These are phyloP conservation scores for Nestor notabilis DNA, from an alignment of 2,113 vertebrate genomes.

Conservation along the genomic window DNA sequence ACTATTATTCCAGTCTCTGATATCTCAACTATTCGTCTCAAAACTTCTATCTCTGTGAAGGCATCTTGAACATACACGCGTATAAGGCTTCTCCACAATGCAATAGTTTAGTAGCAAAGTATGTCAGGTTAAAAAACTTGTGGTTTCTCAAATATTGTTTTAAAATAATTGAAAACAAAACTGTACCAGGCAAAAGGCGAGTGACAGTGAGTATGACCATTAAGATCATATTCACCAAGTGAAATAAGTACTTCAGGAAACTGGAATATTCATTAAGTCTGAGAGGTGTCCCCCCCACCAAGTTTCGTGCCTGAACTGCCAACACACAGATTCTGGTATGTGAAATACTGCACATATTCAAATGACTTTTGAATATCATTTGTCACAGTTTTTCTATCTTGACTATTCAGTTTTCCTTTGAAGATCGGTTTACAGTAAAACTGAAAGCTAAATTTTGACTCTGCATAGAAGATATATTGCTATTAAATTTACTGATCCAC, in stretches of 20 bases:
- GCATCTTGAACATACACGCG: fast-evolving
- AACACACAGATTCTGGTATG: not conserved
- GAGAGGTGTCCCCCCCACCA: fast-evolving
- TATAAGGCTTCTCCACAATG: not conserved
- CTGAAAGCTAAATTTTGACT: not conserved
- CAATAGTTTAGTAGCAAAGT: not conserved
- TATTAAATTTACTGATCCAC: slow-evolving; percentile 37
- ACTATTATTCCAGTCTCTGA: not conserved
- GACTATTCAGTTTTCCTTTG: not conserved
- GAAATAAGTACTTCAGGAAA: not conserved
- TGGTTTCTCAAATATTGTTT: not conserved
- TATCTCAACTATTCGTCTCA: not conserved
- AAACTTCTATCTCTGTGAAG: not conserved
- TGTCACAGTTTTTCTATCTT: not conserved
- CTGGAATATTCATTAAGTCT: not conserved
- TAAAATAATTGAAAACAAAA: not conserved
- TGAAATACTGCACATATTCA: not conserved
- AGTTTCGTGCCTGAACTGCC: not conserved
- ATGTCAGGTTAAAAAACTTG: fast-evolving
- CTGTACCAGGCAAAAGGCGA: not conserved
- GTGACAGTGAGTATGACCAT: not conserved
- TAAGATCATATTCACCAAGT: not conserved
- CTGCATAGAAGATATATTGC: not conserved
- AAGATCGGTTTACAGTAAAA: not conserved
- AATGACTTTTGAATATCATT: not conserved